phyloP scores from a whole-genome alignment of 2,888 invertebrate species.

The Eupithecia exiguata region DNA sequence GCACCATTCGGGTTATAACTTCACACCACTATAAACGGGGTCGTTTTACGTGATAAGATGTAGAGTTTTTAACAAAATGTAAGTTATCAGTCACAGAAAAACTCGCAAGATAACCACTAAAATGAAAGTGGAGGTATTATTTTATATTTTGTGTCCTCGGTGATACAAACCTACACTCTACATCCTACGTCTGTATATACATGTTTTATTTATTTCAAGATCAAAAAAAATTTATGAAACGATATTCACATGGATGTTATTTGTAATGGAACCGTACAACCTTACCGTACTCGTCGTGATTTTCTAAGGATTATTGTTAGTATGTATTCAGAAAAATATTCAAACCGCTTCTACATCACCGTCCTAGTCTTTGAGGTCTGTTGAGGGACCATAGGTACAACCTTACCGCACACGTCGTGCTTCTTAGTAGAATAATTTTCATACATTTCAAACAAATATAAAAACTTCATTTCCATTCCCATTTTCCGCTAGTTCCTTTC shows the following conservation, averaged over 20 bases:
- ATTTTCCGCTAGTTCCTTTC: constrained; percentile 48
- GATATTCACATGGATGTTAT: neutral
- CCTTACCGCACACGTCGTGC: too few relatives aligned
- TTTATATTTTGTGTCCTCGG: neutral
- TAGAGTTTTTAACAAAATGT: constrained; percentile 21
- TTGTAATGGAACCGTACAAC: neutral
- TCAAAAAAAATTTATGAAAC: neutral
- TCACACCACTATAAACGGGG: constrained; percentile 55
- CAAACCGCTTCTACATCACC: too few relatives aligned
- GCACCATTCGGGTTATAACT: constrained; percentile 78
- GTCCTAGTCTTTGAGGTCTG: too few relatives aligned
- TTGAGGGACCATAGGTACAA: neutral
- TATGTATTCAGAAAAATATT: too few relatives aligned
- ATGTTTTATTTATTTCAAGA: neutral
- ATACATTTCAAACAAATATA: neutral
- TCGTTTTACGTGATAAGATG: constrained; percentile 38
- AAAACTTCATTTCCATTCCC: neutral
- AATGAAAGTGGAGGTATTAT: neutral
- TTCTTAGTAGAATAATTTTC: neutral
- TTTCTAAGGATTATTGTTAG: too few relatives aligned
- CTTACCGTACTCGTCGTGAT: too few relatives aligned
- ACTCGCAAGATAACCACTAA: neutral
- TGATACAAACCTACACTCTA: neutral
- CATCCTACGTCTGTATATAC: neutral
- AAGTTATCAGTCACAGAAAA: neutral